Percentiles rank a stretch among this genome's conserved stretches.
Evolutionary conservation across 2,888 invertebrate genomes (phyloP).

Genomic region (Acrobasis repandana): DNA sequence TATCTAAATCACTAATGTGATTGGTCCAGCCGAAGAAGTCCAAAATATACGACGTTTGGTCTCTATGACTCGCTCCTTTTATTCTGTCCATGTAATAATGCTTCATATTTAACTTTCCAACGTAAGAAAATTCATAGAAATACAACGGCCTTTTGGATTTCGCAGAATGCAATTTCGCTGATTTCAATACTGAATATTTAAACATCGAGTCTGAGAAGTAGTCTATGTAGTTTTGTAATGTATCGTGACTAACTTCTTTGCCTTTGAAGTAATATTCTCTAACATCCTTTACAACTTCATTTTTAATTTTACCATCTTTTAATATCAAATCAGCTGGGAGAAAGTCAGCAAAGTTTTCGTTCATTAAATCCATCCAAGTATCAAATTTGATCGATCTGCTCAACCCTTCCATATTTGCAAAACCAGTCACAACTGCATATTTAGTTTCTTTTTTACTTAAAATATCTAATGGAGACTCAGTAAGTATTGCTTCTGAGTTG

Average conservation of each 20-base stretch:
- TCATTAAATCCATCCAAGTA: conserved; percentile 67
- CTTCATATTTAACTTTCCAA: conserved; percentile 61
- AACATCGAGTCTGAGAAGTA: conserved; percentile 76
- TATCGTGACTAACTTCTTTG: conserved; percentile 51
- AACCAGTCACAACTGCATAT: conserved; percentile 62
- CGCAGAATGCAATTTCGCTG: conserved; percentile 57
- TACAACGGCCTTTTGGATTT: conserved; percentile 51
- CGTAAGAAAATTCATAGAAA: conserved; percentile 69
- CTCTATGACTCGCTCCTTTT: conserved; percentile 71
- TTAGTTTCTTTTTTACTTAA: conserved; percentile 54
- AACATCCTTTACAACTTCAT: conserved; percentile 47
- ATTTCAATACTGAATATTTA: conserved; percentile 65
- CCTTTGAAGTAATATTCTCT: conserved; percentile 61
- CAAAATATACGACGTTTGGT: conserved; percentile 66
- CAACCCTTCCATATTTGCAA: conserved; percentile 72
- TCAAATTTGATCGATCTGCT: conserved; percentile 62
- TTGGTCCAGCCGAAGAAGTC: conserved; percentile 64
- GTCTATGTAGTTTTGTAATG: conserved; percentile 57
- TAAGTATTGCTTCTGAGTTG: conserved; percentile 59
- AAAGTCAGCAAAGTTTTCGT: conserved; percentile 62
- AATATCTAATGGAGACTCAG: conserved; percentile 63
- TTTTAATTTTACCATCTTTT: conserved; percentile 44
- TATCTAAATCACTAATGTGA: conserved; percentile 57
- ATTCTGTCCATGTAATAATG: conserved; percentile 63
- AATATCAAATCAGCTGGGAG: conserved; percentile 66